Evolutionary conservation across 2,888 invertebrate genomes (phyloP).

Genomic region (Phaonia tiefii): DNA sequence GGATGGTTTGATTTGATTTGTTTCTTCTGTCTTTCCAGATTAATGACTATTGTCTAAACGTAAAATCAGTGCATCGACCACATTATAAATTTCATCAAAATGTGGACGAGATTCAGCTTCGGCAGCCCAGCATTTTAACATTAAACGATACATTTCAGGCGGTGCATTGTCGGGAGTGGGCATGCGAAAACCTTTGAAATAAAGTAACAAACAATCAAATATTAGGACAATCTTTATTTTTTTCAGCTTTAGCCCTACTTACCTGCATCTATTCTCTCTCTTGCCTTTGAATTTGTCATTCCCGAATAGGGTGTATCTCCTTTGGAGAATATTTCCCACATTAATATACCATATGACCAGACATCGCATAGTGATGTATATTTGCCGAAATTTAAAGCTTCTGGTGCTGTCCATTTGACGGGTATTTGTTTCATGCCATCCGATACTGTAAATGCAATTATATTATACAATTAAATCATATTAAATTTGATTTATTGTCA

Average conservation of each 20-base stretch:
- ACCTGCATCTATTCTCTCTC: slow-evolving; percentile 97
- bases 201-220: background rate
- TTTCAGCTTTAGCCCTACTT: slow-evolving; percentile 13
- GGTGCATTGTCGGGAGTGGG: slow-evolving; percentile 94
- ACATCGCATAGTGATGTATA: slow-evolving; percentile 97
- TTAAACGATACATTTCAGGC: slow-evolving; percentile 93
- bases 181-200: slow-evolving; percentile 91
- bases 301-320: slow-evolving; percentile 97
- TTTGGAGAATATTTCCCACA: slow-evolving; percentile 98
- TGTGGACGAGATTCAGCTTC: slow-evolving; percentile 95
- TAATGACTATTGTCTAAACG: slow-evolving; percentile 78
- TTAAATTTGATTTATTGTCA: background rate
- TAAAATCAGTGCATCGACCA: slow-evolving; percentile 85
- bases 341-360: slow-evolving; percentile 97
- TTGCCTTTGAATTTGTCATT: slow-evolving; percentile 94
- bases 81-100: slow-evolving; percentile 92
- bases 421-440: slow-evolving; percentile 99
- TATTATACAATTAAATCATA: background rate
- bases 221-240: background rate
- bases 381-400: slow-evolving; percentile 97
- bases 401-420: slow-evolving; percentile 99
- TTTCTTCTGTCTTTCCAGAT: slow-evolving; percentile 17
- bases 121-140: slow-evolving; percentile 97
- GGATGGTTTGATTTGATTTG: slow-evolving; percentile 20
- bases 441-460: slow-evolving; percentile 84